Conservation (phyloP, 1,140 invertebrate genomes). For the Chironomus striatipennis region DNA sequence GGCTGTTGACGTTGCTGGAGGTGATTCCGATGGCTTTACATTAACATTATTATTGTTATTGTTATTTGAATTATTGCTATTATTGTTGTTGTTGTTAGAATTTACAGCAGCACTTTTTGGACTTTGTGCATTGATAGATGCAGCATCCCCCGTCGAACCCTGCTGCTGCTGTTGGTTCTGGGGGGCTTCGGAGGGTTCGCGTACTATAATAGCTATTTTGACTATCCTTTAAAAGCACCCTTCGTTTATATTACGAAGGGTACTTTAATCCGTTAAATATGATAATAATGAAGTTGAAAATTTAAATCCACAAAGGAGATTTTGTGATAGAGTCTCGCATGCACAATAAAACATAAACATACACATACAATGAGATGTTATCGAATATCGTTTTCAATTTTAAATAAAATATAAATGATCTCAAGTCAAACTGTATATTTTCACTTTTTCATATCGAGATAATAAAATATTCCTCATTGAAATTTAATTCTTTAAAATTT, state of each 20-base stretch:
- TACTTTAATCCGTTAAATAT: background rate
- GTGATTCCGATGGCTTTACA: conserved; percentile 32
- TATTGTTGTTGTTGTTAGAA: conserved; percentile 47
- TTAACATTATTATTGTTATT: conserved; percentile 26
- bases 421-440: too few relatives aligned
- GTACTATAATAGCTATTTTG: conserved; percentile 32
- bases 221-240: conserved; percentile 17
- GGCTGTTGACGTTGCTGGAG: background rate
- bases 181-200: conserved; percentile 30
- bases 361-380: too few relatives aligned
- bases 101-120: conserved; percentile 53
- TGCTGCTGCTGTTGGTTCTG: conserved; percentile 26
- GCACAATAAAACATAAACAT: too few relatives aligned
- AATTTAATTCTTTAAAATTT: background rate
- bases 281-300: too few relatives aligned
- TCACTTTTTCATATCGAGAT: background rate
- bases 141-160: conserved; percentile 28
- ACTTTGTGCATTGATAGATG: conserved; percentile 26
- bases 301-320: too few relatives aligned
- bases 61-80: conserved; percentile 31
- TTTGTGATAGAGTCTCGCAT: too few relatives aligned
- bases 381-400: too few relatives aligned
- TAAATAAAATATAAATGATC: too few relatives aligned
- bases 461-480: background rate
- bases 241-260: conserved; percentile 22